These are phyloP conservation scores for Exephanes ischioxanthus DNA, from an alignment of 2,888 invertebrate genomes.

Conservation along the genomic window DNA sequence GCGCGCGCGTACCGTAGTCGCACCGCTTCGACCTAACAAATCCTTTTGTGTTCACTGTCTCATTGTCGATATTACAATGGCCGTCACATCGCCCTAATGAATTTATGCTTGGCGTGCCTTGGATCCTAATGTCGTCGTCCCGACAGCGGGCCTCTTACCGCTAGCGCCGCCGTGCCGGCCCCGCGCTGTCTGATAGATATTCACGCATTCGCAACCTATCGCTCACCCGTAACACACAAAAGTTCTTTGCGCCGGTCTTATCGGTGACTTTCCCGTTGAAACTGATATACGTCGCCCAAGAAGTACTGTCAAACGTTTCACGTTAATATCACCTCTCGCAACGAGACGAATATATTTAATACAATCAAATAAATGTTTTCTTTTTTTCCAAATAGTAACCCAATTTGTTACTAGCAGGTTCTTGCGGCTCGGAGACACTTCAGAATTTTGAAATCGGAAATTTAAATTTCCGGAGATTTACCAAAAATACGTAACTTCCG, in stretches of 20 bases:
- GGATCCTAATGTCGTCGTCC: slow-evolving; percentile 62
- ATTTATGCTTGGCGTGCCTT: slow-evolving; percentile 71
- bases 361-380: no score
- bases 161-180: not conserved
- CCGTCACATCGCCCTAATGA: slow-evolving; percentile 70
- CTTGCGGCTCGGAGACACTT: no score
- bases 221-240: not conserved
- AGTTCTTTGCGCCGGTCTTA: not conserved
- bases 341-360: no score
- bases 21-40: slow-evolving; percentile 69
- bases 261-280: not conserved
- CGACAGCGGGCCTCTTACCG: slow-evolving; percentile 35
- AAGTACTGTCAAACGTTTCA: no score
- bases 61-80: slow-evolving; percentile 73
- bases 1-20: slow-evolving; percentile 10
- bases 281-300: no score
- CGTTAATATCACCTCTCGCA: no score
- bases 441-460: no score
- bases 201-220: slow-evolving; percentile 9
- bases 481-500: no score
- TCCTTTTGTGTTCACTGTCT: slow-evolving; percentile 70
- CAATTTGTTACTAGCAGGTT: no score
- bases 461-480: no score
- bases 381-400: no score
- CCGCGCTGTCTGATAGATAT: slow-evolving; percentile 24